phyloP scores from a whole-genome alignment of 2,797 vertebrate species.

The Graptemys geographica region DNA sequence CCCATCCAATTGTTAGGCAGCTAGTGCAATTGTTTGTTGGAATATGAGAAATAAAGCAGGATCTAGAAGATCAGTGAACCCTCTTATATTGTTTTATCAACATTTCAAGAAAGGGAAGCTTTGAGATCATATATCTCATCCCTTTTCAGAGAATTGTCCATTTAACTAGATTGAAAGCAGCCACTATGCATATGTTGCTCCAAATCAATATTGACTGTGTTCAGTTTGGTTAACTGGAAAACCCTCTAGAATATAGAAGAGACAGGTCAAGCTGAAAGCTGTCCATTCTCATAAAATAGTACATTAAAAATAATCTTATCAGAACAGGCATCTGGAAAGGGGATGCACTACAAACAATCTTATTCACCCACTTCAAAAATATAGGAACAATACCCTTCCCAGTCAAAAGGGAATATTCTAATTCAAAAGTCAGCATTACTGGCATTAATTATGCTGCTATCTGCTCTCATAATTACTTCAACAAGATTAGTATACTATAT shows the following conservation, averaged over 20 bases:
- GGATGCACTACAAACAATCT: background rate
- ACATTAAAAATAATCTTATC: background rate
- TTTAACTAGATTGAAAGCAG: background rate
- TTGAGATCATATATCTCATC: background rate
- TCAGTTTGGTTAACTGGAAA: background rate
- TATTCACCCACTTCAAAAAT: background rate
- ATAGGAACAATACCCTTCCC: background rate
- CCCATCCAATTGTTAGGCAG: background rate
- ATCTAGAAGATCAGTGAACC: background rate
- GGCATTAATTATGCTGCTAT: background rate
- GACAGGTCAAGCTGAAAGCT: background rate
- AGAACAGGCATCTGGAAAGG: background rate
- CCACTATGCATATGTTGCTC: background rate
- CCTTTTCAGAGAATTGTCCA: background rate
- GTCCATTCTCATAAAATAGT: background rate
- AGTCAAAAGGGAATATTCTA: background rate
- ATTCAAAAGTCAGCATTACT: background rate
- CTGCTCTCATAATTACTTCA: background rate
- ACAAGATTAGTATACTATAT: background rate
- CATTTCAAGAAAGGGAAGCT: background rate
- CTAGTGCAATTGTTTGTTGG: background rate
- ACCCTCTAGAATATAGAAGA: background rate
- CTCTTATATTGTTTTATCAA: background rate
- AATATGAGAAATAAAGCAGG: background rate
- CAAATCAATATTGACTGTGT: fast-evolving